Conservation (phyloP, 2,888 invertebrate species). For the Thymelicus acteon region DNA sequence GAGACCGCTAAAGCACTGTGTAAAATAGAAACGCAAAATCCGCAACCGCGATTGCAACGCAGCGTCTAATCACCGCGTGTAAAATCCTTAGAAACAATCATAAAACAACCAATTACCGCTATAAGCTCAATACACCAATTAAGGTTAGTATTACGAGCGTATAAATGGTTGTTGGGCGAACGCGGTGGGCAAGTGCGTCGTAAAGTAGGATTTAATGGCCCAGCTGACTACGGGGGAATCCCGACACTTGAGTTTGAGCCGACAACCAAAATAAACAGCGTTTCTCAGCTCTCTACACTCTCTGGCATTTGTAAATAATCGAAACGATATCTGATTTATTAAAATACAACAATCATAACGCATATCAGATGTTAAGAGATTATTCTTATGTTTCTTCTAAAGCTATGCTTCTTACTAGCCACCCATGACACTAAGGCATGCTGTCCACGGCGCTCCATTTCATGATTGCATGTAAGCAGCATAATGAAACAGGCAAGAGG, state of each 20-base stretch:
- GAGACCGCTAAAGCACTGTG: too few species aligned
- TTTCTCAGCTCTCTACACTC: conserved; percentile 29
- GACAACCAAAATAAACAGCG: conserved; percentile 38
- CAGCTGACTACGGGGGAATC: conserved; percentile 66
- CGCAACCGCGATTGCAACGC: conserved; percentile 9
- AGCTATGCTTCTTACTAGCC: too few species aligned
- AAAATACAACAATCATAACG: conserved; percentile 11
- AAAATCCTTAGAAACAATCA: conserved; percentile 47
- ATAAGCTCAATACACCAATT: conserved; percentile 81
- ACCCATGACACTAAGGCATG: too few species aligned
- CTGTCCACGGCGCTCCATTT: too few species aligned
- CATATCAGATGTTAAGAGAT: too few species aligned
- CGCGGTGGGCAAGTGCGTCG: conserved; percentile 62
- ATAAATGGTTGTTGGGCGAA: conserved; percentile 62
- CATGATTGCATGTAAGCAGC: too few species aligned
- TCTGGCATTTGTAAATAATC: conserved; percentile 32
- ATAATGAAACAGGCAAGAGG: too few species aligned
- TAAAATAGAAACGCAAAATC: too few species aligned
- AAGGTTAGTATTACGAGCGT: conserved; percentile 73
- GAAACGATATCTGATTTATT: conserved; percentile 10
- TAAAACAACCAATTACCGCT: conserved; percentile 67
- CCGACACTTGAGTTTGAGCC: conserved; percentile 46
- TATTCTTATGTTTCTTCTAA: too few species aligned
- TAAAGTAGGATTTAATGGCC: conserved; percentile 77
- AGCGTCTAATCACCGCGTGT: conserved; percentile 1